phyloP scores from a whole-genome alignment of 2,888 invertebrate genomes.

The Halictus ligatus region DNA sequence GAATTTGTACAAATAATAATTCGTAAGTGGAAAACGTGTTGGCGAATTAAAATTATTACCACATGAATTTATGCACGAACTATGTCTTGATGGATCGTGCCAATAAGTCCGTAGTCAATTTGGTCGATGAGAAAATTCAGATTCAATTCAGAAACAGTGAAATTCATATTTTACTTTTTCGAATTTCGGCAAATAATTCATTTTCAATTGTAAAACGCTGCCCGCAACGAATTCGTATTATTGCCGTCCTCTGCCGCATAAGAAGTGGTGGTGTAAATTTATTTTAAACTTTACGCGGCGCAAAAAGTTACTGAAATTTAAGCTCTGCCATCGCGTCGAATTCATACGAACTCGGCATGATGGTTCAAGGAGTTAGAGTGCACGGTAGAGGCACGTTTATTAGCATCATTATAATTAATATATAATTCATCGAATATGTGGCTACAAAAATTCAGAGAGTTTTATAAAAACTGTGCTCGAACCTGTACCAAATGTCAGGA shows the following conservation, averaged over 20 bases:
- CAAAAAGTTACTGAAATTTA: background rate
- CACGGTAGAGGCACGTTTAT: background rate
- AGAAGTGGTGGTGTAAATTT: background rate
- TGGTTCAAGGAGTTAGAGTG: background rate
- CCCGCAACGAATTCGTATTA: background rate
- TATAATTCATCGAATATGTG: background rate
- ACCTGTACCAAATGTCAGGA: background rate
- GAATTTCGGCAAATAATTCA: background rate
- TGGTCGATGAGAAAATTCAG: conserved; percentile 4
- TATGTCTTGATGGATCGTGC: conserved; percentile 54
- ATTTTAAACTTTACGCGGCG: background rate
- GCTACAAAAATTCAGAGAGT: background rate
- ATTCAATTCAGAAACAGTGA: no score
- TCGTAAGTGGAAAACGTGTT: no score
- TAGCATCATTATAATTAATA: background rate
- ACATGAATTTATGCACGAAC: background rate
- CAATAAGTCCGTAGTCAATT: conserved; percentile 39
- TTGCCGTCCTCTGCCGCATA: background rate
- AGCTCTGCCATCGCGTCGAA: background rate
- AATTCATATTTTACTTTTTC: background rate
- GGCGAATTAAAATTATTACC: no score
- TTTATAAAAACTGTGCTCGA: background rate
- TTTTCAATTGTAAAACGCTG: background rate
- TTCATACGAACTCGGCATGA: background rate
- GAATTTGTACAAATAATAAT: background rate